Percentiles rank a stretch among this genome's conserved stretches.
These are phyloP conservation scores for Rotaria sp. DNA, from an alignment of 2,888 invertebrate species.

Conservation along the genomic window DNA sequence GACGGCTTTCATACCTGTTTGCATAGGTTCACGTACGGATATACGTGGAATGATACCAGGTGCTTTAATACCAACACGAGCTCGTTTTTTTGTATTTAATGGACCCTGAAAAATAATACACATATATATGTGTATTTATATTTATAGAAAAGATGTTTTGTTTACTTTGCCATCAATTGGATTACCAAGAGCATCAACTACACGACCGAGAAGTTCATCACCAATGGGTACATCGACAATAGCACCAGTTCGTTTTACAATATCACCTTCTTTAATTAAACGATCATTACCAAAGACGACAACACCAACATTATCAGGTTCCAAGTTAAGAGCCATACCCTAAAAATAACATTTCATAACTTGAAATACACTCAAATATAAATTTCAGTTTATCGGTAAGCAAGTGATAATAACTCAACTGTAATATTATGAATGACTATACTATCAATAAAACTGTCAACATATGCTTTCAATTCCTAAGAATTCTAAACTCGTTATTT, in stretches of 20 bases:
- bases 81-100: slow-evolving; percentile 61
- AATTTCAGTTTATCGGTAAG: too few species aligned
- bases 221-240: slow-evolving; percentile 98
- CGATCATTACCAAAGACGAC: slow-evolving; percentile 99
- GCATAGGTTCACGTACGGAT: slow-evolving; percentile 98
- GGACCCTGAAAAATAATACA: slow-evolving; percentile 59
- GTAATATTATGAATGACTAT: too few species aligned
- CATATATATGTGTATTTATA: neutral
- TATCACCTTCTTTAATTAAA: slow-evolving; percentile 93
- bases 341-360: slow-evolving; percentile 51
- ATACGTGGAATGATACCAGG: slow-evolving; percentile 91
- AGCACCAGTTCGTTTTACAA: slow-evolving; percentile 96
- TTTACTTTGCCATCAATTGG: slow-evolving; percentile 60
- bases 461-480: too few species aligned
- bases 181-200: slow-evolving; percentile 89
- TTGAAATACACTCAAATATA: neutral
- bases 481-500: too few species aligned
- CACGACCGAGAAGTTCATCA: slow-evolving; percentile 83
- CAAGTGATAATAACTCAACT: too few species aligned
- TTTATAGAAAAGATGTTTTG: slow-evolving; percentile 43
- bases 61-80: slow-evolving; percentile 65
- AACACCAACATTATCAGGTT: slow-evolving; percentile 98
- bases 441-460: too few species aligned
- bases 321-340: slow-evolving; percentile 99
- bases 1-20: slow-evolving; percentile 98